phyloP scores from a whole-genome alignment of 1,140 invertebrate genomes.

The Rhopalosiphum maidis region DNA sequence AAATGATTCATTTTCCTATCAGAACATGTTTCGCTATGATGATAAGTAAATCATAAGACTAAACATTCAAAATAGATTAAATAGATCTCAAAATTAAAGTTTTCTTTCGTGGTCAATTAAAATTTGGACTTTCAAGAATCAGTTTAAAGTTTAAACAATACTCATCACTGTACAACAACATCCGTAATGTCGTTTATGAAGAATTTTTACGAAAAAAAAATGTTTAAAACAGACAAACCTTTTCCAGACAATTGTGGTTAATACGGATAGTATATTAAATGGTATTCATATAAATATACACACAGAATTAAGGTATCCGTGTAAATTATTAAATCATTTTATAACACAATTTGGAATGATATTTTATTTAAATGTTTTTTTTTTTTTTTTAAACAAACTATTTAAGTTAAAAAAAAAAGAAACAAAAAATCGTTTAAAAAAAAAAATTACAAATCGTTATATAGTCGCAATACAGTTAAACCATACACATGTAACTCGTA shows the following conservation, averaged over 20 bases:
- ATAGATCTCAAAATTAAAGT: not conserved
- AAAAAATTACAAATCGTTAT: too few species aligned
- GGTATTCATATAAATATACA: not conserved
- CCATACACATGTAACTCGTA: too few species aligned
- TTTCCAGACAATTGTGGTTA: not conserved
- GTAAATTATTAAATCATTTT: not conserved
- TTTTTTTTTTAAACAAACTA: not conserved
- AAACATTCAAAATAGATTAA: not conserved
- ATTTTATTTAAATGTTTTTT: not conserved
- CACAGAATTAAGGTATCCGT: not conserved
- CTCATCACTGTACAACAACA: not conserved
- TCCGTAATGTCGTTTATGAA: not conserved
- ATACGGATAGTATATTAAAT: not conserved
- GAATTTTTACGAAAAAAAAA: not conserved
- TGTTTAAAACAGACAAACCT: not conserved
- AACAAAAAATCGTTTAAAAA: too few species aligned
- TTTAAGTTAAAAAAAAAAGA: too few species aligned
- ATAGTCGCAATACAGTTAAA: not conserved
- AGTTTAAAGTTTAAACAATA: not conserved
- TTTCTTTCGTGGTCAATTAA: not conserved
- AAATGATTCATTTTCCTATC: not conserved
- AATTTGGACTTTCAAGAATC: fast-evolving
- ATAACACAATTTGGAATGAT: not conserved
- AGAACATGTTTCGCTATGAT: not conserved
- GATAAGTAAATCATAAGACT: not conserved